Evolutionary conservation across 2,113 vertebrate species (phyloP).

Genomic region (Barbus barbus): DNA sequence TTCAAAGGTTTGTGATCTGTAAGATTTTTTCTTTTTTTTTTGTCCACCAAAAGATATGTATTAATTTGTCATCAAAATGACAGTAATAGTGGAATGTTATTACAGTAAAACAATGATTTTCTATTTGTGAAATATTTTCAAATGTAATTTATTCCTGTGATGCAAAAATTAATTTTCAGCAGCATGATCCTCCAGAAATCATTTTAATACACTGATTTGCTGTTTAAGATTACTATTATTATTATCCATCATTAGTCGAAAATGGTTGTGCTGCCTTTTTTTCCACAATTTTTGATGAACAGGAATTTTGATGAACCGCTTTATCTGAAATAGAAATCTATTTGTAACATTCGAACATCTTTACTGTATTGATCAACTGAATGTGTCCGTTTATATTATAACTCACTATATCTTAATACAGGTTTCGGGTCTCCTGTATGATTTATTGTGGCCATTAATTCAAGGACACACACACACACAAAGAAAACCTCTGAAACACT

Average conservation of each 20-base stretch:
- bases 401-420: not conserved
- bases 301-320: not conserved
- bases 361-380: not conserved
- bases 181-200: not conserved
- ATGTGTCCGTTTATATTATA: not conserved
- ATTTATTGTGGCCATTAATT: not conserved
- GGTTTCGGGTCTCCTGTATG: not conserved
- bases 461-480: too few species aligned
- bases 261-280: not conserved
- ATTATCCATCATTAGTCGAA: not conserved
- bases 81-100: not conserved
- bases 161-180: not conserved
- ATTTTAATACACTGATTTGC: not conserved
- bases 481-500: not conserved
- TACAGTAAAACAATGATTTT: not conserved
- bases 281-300: too few species aligned
- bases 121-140: not conserved
- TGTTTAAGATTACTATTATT: not conserved
- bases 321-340: not conserved
- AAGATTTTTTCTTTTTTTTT: too few species aligned
- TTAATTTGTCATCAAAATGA: too few species aligned
- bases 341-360: too few species aligned
- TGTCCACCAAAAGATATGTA: too few species aligned
- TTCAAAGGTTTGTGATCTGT: too few species aligned
- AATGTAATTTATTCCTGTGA: not conserved